Base-by-base conservation (phyloP, 1,140 invertebrate species). In the Apocrypta bakeri region DNA sequence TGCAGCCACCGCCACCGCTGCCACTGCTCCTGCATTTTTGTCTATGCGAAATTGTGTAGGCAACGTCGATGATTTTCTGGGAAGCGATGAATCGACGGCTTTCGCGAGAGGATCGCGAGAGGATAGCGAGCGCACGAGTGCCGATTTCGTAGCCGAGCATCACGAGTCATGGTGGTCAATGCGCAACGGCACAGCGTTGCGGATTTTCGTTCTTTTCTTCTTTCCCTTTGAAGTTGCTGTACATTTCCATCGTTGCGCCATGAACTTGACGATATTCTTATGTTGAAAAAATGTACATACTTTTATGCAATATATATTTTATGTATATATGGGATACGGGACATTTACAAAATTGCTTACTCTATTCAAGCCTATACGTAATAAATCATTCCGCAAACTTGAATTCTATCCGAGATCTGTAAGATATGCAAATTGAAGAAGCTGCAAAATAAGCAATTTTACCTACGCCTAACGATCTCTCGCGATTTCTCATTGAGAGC, bases 231-330 rank as follows among this genome's bases (percentile, higher is more conserved):
- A 14, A 12, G 1, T 4, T 9, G 40, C 1, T 42, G 40, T 9
- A 14, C 40, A 42, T 48, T 3, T 2, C 21, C 42, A 17, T 17
- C 25, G 29, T 75, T 27, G 21, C 74, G 74, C n/a, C n/a, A 64
- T 76, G 74, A 76, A 76, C 72, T 74, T 74, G 72, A 74, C 9
- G 37, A 73, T 42, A 42, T n/a, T n/a, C n/a, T n/a, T n/a, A n/a
- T n/a, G n/a, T n/a, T n/a, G n/a, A n/a, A n/a, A n/a, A n/a, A n/a
- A n/a, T n/a, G n/a, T n/a, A n/a, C n/a, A n/a, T n/a, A n/a, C n/a
- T n/a, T n/a, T n/a, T n/a, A n/a, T n/a, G n/a, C n/a, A n/a, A 25
- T 27, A 6, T 17, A 73, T 48, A 48, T 56, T 4, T 2, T n/a
- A n/a, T n/a, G 48, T 56, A 7, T n/a, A 17, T 48, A 3, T 17